Base-by-base conservation (phyloP, 2,888 invertebrate genomes). In the Epinotia brunnichana region DNA sequence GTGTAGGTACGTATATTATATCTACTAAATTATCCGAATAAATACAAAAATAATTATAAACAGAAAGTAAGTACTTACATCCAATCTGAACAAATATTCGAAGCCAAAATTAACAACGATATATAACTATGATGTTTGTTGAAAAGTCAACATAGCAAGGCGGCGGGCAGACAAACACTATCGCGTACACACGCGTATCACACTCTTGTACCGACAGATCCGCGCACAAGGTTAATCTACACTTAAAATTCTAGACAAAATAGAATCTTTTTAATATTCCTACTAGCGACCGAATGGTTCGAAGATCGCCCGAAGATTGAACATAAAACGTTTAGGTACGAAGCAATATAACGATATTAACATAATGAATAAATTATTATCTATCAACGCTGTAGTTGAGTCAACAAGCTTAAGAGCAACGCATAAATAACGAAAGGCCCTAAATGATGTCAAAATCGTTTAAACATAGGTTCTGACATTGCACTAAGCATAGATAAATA, bases 131-230 rank as follows among this genome's bases (percentile, higher is more conserved):
- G 71, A 73, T 59, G 41, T 66, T 67, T 76, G 80, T 78, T 80
- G 82, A 74, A 78, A 81, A 81, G 81, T 81, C 86, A 86, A 82
- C 82, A 82, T 82, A 78, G 77, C 80, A 77, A 79, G 79, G 77
- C 85, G 82, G 83, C 80, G 84, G 81, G 78, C 85, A 82, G 85
- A 85, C 83, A 82, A 83, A 73, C 81, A 90, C 90, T 87, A 86
- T 85, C 82, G 75, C 74, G 75, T 80, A 83, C 82, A 83, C 67
- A 59, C 83, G 85, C 85, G 86, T 77, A 78, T 75, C 77, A 77
- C 77, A 77, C 78, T 79, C 76, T 67, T 76, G 74, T 77, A 67
- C 73, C 78, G 71, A 76, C 70, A 76, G 76, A 76, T 74, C 75
- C 77, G 74, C 74, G 75, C 76, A 78, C 77, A 69, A 76, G 78